phyloP scores from a whole-genome alignment of 1,140 invertebrate genomes.

The Drosophila mayri region DNA sequence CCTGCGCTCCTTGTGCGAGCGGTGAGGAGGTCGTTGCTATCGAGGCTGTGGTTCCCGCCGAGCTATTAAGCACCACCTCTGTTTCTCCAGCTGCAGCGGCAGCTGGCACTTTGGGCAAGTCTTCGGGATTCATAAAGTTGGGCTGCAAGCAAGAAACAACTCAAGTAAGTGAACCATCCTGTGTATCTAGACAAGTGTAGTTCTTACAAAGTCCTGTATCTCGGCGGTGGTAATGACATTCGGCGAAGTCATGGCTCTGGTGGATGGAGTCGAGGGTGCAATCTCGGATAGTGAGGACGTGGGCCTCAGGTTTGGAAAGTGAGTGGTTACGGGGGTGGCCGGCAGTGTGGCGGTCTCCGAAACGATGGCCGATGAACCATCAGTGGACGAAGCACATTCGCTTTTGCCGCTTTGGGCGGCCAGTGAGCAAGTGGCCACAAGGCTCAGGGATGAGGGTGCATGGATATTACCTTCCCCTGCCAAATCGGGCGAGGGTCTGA shows the following conservation, averaged over 20 bases:
- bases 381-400: conserved; percentile 12
- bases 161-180: background rate
- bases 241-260: conserved; percentile 61
- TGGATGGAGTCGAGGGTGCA: conserved; percentile 65
- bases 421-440: conserved; percentile 58
- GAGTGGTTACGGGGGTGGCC: conserved; percentile 48
- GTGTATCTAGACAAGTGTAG: background rate
- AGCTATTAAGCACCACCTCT: conserved; percentile 64
- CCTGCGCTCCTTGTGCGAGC: conserved; percentile 38
- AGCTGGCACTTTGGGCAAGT: conserved; percentile 58
- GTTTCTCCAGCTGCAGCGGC: conserved; percentile 18
- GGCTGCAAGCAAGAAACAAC: conserved; percentile 25
- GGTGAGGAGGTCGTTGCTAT: conserved; percentile 64
- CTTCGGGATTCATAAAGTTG: conserved; percentile 43
- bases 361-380: conserved; percentile 36
- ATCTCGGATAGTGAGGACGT: conserved; percentile 46
- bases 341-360: conserved; percentile 55
- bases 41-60: conserved; percentile 68
- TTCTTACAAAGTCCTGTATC: conserved; percentile 63
- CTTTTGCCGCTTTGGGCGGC: conserved; percentile 37
- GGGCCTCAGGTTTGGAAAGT: conserved; percentile 50
- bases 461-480: conserved; percentile 18
- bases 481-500: conserved; percentile 49
- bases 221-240: conserved; percentile 63
- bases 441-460: conserved; percentile 56